Evolutionary conservation across 2,113 vertebrate species (phyloP), one percentile per base, ranked within the genome.

Genomic region (Anoplopoma fimbria): DNA sequence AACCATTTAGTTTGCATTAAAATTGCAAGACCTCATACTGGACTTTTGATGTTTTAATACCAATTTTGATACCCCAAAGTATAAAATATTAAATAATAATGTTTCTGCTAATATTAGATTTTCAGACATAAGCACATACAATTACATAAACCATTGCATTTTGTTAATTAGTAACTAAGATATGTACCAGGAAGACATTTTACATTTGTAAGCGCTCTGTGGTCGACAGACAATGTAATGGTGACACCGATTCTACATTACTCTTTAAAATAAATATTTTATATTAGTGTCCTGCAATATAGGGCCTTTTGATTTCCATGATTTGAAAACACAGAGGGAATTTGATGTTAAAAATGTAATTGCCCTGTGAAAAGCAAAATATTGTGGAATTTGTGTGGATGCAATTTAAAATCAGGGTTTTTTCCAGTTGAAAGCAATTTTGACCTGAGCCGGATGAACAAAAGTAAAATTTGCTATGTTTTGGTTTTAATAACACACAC

Each of bases 1-100:
- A 21, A 23, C 10, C 5, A 9, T 69, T 58, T 34, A 53, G 71
- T 74, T 74, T 58, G 29, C 19, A 42, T 68, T 80, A 17, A 25
- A 38, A 14, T 42, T 68, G 23, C 19, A 57, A 17, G 21, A 76
- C 33, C 4, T 15, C 1, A 27, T 40, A 34, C 21, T 42, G 7
- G 14, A 33, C 23, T 69, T 70, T 63, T 69, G 45, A 31, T 27
- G 60, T 74, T 47, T 14, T 42, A 31, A 60, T n/a, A 31, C 33
- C 2, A 10, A 47, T 55, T 49, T 78, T 49, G 1, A 51, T 67
- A 12, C 29, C 10, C 49, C 4, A n/a, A 2, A 49, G 36, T n/a
- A 25, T 13, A 21, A 34, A 70, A 58, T 36, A 14, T 33, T 9
- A 19, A 58, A 47, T 40, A 40, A 23, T 10, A 53, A 29, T 31